These are phyloP conservation scores for Hormiphora californensis DNA, from an alignment of 37 sponge, comb jelly and placozoan species.

Conservation along the genomic window DNA sequence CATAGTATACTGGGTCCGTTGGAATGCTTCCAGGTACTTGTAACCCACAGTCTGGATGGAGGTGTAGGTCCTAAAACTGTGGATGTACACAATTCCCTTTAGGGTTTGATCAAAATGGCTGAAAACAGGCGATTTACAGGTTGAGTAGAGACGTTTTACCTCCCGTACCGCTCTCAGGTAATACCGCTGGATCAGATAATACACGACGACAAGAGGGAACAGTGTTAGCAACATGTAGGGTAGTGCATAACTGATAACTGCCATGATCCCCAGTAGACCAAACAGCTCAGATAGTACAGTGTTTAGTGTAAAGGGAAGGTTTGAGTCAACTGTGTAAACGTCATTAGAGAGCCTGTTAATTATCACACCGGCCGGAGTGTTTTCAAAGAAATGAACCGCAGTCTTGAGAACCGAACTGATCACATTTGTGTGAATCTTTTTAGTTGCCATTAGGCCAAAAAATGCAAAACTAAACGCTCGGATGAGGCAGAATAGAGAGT, in stretches of 20 bases:
- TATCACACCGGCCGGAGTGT: constrained; percentile 73
- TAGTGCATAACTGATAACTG: constrained; percentile 82
- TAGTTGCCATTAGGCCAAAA: constrained; percentile 88
- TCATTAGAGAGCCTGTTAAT: background rate
- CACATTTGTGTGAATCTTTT: constrained; percentile 68
- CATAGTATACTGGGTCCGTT: background rate
- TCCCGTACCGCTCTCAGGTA: constrained; percentile 90
- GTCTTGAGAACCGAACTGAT: constrained; percentile 68
- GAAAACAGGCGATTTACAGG: constrained; percentile 89
- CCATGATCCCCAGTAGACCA: constrained; percentile 78
- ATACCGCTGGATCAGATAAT: constrained; percentile 84
- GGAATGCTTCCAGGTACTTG: constrained; percentile 44
- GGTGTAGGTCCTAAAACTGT: constrained; percentile 19
- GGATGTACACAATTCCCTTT: constrained; percentile 61
- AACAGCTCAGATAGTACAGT: constrained; percentile 87
- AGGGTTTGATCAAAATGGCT: constrained; percentile 92
- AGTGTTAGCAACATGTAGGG: constrained; percentile 80
- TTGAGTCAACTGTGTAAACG: constrained; percentile 67
- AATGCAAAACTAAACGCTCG: constrained; percentile 90
- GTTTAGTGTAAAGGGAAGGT: constrained; percentile 91
- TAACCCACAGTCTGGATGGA: background rate
- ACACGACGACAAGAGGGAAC: constrained; percentile 73
- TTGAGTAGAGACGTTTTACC: constrained; percentile 85
- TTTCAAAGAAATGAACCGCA: constrained; percentile 83
- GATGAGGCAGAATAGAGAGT: constrained; percentile 84